Conservation (phyloP, 2,113 vertebrate species). For the Gorilla gorilla region DNA sequence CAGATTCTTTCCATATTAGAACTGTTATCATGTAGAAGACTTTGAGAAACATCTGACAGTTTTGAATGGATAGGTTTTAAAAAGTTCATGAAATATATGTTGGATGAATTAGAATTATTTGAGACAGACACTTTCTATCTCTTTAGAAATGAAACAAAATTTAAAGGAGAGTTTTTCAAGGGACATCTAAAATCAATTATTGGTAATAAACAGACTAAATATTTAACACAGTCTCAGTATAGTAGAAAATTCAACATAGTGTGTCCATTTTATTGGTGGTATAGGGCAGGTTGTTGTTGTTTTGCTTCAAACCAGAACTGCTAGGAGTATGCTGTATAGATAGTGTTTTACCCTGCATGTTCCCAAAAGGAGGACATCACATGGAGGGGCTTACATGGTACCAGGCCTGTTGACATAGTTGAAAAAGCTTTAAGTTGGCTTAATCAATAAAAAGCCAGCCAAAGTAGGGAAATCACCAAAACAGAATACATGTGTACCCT, state of each 20-base stretch:
- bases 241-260: not conserved
- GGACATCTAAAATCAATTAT: conserved; percentile 26
- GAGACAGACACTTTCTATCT: not conserved
- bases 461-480: not conserved
- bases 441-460: not conserved
- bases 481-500: not conserved
- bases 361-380: not conserved
- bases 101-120: not conserved
- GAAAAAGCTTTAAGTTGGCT: not conserved
- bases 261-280: not conserved
- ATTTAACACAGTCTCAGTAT: not conserved
- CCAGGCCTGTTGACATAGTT: not conserved
- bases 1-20: not conserved
- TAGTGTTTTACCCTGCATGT: not conserved
- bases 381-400: rapidly evolving
- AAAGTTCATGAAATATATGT: not conserved
- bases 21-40: not conserved
- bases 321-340: not conserved
- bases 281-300: not conserved
- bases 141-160: conserved; percentile 42
- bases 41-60: not conserved
- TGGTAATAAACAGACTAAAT: not conserved
- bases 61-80: conserved; percentile 32
- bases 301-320: not conserved
- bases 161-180: conserved; percentile 15